Conservation (phyloP, 2,113 vertebrate species). For the Rhea americana region DNA sequence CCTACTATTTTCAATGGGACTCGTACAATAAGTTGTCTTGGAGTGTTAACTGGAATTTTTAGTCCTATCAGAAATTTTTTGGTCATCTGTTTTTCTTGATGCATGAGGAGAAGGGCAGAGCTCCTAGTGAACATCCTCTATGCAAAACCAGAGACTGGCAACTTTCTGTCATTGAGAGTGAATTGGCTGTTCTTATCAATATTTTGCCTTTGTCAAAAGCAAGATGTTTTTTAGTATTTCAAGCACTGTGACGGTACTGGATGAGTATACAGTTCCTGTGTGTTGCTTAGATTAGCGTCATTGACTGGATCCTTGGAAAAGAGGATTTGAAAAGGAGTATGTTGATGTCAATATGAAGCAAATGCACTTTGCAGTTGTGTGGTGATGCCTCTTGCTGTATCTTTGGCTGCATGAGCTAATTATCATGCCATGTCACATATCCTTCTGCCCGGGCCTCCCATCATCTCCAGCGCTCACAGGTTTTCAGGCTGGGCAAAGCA, state of each 20-base stretch:
- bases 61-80: background rate
- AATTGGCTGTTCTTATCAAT: background rate
- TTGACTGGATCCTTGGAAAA: background rate
- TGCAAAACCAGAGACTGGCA: background rate
- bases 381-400: background rate
- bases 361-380: background rate
- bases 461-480: background rate
- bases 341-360: background rate
- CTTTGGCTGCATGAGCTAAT: background rate
- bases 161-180: background rate
- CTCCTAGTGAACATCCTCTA: background rate
- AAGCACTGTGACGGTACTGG: background rate
- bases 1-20: background rate
- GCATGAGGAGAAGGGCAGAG: background rate
- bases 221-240: background rate
- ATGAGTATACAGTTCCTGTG: background rate
- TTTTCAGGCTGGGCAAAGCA: background rate
- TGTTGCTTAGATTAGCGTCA: background rate
- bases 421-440: rapidly evolving
- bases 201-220: background rate
- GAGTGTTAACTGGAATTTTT: background rate
- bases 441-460: background rate
- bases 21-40: background rate
- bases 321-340: background rate
- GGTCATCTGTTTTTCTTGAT: background rate